These are phyloP conservation scores for Saxicola maurus DNA, from an alignment of 2,797 vertebrate genomes.

Conservation along the genomic window DNA sequence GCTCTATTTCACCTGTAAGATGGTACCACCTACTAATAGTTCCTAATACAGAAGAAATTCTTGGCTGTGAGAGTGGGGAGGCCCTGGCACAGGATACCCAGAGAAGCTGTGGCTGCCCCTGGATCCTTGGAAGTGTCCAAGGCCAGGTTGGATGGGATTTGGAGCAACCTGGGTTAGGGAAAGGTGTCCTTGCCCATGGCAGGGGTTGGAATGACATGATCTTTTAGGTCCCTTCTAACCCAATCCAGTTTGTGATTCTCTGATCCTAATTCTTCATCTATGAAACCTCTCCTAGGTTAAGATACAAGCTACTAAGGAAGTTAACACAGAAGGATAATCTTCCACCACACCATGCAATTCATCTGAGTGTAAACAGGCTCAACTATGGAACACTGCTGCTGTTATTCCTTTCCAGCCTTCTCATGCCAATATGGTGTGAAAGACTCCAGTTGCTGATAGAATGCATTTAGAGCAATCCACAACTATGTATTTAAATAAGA, in stretches of 20 bases:
- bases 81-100: background rate
- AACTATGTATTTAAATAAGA: background rate
- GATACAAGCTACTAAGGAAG: background rate
- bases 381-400: background rate
- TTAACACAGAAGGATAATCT: background rate
- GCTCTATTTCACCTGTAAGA: background rate
- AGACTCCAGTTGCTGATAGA: background rate
- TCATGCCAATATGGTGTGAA: background rate
- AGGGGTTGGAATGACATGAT: background rate
- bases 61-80: background rate
- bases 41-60: background rate
- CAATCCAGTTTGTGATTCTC: background rate
- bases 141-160: rapidly evolving
- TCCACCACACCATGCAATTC: background rate
- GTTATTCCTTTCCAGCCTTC: background rate
- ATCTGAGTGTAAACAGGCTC: background rate
- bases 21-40: background rate
- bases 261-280: background rate
- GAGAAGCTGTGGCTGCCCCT: background rate
- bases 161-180: rapidly evolving
- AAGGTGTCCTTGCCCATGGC: background rate
- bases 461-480: background rate
- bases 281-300: background rate
- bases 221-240: background rate
- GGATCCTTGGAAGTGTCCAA: background rate